These are phyloP conservation scores for Echeneis naucrates DNA, from an alignment of 2,797 vertebrate genomes.

Conservation along the genomic window DNA sequence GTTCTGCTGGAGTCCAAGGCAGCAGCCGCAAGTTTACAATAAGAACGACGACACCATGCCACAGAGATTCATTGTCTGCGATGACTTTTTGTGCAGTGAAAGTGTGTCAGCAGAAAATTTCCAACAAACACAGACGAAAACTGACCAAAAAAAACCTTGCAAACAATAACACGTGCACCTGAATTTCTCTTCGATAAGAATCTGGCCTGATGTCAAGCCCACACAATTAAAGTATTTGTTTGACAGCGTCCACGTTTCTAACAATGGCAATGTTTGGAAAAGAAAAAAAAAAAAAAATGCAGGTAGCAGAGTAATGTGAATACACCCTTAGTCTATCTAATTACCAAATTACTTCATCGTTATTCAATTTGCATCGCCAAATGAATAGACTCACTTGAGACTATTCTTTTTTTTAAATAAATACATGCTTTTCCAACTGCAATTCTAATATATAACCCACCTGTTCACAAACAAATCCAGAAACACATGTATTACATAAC, in stretches of 20 bases:
- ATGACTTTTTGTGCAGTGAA: background rate
- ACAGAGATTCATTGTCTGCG: constrained; percentile 30
- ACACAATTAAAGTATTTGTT: background rate
- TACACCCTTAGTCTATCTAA: background rate
- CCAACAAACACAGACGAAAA: background rate
- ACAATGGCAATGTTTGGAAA: background rate
- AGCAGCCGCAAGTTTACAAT: constrained; percentile 51
- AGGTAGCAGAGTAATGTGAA: background rate
- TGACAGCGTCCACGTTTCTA: background rate
- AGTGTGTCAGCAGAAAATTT: background rate
- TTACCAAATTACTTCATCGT: background rate
- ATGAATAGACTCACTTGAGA: background rate
- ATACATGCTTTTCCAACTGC: background rate
- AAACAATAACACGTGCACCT: no score
- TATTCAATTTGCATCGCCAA: background rate
- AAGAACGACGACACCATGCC: constrained; percentile 38
- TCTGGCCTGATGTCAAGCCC: background rate
- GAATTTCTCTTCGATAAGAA: background rate
- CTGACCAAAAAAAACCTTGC: background rate
- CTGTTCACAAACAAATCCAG: constrained; percentile 1
- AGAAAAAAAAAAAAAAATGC: background rate
- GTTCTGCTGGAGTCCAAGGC: constrained; percentile 39
- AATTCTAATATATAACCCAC: background rate
- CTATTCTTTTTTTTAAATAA: background rate
- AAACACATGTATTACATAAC: background rate